Percentiles rank a stretch among this genome's conserved stretches.
Evolutionary conservation across 2,797 vertebrate species (phyloP).

Genomic region (Pseudochromis fuscus): DNA sequence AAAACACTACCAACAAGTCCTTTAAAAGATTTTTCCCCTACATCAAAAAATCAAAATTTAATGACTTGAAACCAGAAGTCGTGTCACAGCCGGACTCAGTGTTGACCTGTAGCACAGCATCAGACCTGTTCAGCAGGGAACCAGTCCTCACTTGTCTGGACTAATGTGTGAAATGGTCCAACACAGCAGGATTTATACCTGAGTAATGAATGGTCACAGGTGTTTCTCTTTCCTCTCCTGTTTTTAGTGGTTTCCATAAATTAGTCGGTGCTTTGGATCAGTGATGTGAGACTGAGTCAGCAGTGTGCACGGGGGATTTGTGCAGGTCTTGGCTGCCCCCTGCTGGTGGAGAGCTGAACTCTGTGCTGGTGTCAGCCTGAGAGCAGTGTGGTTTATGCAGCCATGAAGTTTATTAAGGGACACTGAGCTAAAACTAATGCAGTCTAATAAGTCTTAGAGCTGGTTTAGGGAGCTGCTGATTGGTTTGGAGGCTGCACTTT

Average conservation of each 20-base stretch:
- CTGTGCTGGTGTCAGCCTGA: not conserved
- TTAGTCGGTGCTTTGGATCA: constrained; percentile 55
- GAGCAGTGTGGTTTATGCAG: not conserved
- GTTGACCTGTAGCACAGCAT: constrained; percentile 10
- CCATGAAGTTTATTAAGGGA: not conserved
- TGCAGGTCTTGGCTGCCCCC: constrained; percentile 64
- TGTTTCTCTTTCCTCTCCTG: constrained; percentile 38
- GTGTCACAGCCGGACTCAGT: not conserved
- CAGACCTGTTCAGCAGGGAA: too few species aligned
- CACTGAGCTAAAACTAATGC: not conserved
- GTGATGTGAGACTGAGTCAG: constrained; percentile 48
- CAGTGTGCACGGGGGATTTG: not conserved
- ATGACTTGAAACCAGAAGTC: constrained; percentile 35
- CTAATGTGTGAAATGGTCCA: constrained; percentile 42
- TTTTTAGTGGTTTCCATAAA: constrained; percentile 68
- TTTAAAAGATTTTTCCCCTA: constrained; percentile 32
- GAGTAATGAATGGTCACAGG: constrained; percentile 61
- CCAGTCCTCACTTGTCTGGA: constrained; percentile 33
- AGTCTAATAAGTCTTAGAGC: too few species aligned
- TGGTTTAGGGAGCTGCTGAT: too few species aligned
- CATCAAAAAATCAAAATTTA: constrained; percentile 40
- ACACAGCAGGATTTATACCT: constrained; percentile 36
- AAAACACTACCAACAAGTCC: constrained; percentile 12
- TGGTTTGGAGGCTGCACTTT: too few species aligned
- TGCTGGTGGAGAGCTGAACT: constrained; percentile 58